phyloP scores from a whole-genome alignment of 2,888 invertebrate genomes.

The Lycocerus yunnanus region DNA sequence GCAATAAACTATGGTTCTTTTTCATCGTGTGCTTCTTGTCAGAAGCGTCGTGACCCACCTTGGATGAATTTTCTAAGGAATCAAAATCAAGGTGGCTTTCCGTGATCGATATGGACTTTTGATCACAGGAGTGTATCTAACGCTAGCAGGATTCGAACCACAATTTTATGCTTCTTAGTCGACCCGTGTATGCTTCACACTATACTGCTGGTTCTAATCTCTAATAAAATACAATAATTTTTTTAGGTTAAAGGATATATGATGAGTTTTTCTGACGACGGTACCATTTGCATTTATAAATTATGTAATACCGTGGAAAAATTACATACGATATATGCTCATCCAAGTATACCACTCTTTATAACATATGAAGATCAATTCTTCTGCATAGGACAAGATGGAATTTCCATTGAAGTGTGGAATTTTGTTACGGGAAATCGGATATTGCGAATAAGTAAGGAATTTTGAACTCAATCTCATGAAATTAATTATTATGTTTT shows the following conservation, averaged over 20 bases:
- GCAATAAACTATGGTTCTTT: too few relatives aligned
- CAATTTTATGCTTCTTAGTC: too few relatives aligned
- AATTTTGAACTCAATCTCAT: background rate
- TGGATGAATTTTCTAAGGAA: too few relatives aligned
- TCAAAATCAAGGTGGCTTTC: too few relatives aligned
- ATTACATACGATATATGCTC: background rate
- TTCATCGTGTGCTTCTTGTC: too few relatives aligned
- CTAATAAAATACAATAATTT: background rate
- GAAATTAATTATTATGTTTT: background rate
- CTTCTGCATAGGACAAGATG: background rate
- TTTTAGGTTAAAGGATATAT: background rate
- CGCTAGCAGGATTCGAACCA: too few relatives aligned
- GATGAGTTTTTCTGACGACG: background rate
- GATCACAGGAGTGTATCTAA: too few relatives aligned
- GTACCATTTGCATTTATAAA: background rate
- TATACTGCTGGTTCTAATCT: too few relatives aligned
- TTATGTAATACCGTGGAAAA: background rate
- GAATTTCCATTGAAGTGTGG: background rate
- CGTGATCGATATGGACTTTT: too few relatives aligned
- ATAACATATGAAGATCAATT: background rate
- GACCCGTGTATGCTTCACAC: too few relatives aligned
- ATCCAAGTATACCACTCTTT: background rate
- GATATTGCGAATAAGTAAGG: background rate
- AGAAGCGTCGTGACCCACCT: too few relatives aligned
- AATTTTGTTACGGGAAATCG: background rate